phyloP scores from a whole-genome alignment of 53 echinoderm and acorn worm species.

The Glandiceps talaboti region DNA sequence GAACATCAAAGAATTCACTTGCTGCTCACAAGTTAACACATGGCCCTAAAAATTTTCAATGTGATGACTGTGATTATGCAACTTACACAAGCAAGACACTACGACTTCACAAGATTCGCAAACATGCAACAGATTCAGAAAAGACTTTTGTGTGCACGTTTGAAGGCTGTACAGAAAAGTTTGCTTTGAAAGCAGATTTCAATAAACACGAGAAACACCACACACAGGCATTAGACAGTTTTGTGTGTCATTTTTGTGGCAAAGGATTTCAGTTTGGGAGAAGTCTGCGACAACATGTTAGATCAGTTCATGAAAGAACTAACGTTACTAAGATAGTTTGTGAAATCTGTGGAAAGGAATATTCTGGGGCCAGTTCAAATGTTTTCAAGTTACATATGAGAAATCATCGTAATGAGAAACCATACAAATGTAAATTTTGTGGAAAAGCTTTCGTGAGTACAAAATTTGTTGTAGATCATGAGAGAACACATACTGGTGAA shows the following conservation, averaged over 20 bases:
- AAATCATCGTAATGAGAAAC: conserved; percentile 25
- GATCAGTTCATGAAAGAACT: conserved; percentile 8
- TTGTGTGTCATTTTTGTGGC: conserved; percentile 21
- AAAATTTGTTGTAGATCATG: neutral
- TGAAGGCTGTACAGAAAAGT: conserved; percentile 14
- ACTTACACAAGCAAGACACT: neutral
- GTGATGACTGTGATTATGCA: neutral
- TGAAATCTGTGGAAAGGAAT: conserved; percentile 16
- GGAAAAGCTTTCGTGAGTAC: conserved; percentile 17
- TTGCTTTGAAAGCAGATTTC: conserved; percentile 9
- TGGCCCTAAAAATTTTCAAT: neutral
- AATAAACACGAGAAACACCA: conserved; percentile 6
- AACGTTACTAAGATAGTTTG: conserved; percentile 11
- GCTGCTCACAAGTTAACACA: neutral
- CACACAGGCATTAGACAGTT: neutral
- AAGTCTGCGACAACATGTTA: conserved; percentile 16
- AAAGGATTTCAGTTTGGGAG: conserved; percentile 11
- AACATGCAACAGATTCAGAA: neutral
- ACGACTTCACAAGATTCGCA: neutral
- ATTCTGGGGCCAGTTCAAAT: conserved; percentile 1
- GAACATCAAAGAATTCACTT: neutral
- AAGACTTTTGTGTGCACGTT: conserved; percentile 14
- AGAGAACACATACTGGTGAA: neutral
- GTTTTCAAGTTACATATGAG: conserved; percentile 21
- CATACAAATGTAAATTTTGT: conserved; percentile 25